phyloP scores from a whole-genome alignment of 2,888 invertebrate genomes.

The Scaptomyza caliginosa region DNA sequence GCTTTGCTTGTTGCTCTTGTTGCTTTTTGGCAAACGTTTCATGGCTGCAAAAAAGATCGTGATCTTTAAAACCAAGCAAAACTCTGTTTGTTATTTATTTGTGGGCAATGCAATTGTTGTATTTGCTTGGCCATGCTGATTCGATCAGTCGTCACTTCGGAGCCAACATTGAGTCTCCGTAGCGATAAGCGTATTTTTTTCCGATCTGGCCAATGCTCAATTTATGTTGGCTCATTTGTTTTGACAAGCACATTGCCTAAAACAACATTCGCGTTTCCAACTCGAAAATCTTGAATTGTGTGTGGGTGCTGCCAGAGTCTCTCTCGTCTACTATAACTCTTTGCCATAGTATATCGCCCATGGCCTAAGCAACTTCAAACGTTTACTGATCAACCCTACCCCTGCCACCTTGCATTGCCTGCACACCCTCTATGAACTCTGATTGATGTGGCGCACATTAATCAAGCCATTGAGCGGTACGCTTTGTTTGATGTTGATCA shows the following conservation, averaged over 20 bases:
- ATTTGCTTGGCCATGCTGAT: conserved; percentile 54
- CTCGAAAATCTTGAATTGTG: conserved; percentile 16
- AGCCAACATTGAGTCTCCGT: conserved; percentile 19
- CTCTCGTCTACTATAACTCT: conserved; percentile 15
- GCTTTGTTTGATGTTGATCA: conserved; percentile 73
- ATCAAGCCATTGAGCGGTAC: conserved; percentile 74
- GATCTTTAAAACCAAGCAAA: conserved; percentile 74
- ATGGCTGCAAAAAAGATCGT: conserved; percentile 66
- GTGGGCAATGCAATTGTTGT: conserved; percentile 38
- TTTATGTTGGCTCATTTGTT: conserved; percentile 75
- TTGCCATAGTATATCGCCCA: background rate
- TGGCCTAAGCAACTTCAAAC: conserved; percentile 32
- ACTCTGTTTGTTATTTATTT: conserved; percentile 55
- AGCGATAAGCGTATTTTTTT: conserved; percentile 24
- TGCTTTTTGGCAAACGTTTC: conserved; percentile 69
- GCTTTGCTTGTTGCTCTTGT: conserved; percentile 50
- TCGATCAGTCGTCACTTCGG: conserved; percentile 74
- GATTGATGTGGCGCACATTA: conserved; percentile 79
- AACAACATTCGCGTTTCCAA: conserved; percentile 25
- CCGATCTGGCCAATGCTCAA: conserved; percentile 47
- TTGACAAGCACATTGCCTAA: conserved; percentile 60
- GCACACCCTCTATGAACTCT: conserved; percentile 26
- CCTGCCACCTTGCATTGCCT: background rate
- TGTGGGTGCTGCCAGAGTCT: conserved; percentile 51
- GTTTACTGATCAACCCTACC: conserved; percentile 48